phyloP scores from a whole-genome alignment of 2,888 invertebrate genomes.

The Brachylomia viminalis region DNA sequence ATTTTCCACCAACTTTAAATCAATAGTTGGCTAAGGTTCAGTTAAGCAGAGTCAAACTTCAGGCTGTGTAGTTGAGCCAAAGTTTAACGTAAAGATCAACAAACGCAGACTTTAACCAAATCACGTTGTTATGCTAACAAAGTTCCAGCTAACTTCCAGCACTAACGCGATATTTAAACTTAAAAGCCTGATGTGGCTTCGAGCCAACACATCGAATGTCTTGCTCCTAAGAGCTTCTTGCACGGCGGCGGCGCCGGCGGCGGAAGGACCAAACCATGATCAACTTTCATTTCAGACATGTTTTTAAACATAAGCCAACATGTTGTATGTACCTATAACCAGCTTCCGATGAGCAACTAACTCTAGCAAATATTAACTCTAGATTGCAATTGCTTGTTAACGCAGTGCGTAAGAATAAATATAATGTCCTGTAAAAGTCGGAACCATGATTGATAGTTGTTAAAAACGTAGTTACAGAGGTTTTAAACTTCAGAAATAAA shows the following conservation, averaged over 20 bases:
- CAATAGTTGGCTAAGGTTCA: neutral
- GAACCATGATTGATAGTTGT: neutral
- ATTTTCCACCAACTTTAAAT: constrained; percentile 9
- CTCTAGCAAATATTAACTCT: neutral
- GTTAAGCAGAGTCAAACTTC: constrained; percentile 10
- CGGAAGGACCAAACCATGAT: neutral
- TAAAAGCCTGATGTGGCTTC: constrained; percentile 28
- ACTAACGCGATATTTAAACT: constrained; percentile 34
- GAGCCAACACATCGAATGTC: constrained; percentile 35
- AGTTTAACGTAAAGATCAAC: constrained; percentile 20
- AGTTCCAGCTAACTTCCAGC: constrained; percentile 23
- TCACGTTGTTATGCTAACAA: constrained; percentile 18
- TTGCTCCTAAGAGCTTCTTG: constrained; percentile 19
- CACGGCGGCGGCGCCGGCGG: too few species aligned
- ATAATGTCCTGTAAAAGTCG: neutral
- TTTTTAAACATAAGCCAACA: neutral
- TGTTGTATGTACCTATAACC: neutral
- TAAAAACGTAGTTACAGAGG: neutral
- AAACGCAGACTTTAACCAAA: constrained; percentile 10
- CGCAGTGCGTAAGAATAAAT: neutral
- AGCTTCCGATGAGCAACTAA: neutral
- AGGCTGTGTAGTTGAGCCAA: constrained; percentile 15
- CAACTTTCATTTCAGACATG: constrained; percentile 6
- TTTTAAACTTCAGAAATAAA: constrained; percentile 14
- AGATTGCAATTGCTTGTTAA: neutral